phyloP scores from a whole-genome alignment of 2,797 vertebrate genomes.

The Bufotes viridis region DNA sequence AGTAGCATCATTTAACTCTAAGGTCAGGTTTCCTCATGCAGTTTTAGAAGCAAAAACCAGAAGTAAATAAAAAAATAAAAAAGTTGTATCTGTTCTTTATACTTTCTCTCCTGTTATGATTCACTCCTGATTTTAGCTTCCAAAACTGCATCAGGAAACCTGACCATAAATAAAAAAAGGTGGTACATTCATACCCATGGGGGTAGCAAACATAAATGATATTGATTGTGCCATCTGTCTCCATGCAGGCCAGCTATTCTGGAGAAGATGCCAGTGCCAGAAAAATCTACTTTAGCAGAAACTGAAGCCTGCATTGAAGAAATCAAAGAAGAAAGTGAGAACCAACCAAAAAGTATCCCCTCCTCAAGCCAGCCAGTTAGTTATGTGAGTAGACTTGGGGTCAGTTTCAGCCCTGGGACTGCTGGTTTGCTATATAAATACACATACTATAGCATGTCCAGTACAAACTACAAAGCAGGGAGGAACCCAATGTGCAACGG shows the following conservation, averaged over 20 bases:
- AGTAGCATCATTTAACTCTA: neutral
- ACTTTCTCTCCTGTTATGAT: no score
- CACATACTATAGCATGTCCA: no score
- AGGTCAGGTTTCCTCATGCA: no score
- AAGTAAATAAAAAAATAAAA: no score
- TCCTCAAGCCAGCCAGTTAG: constrained; percentile 47
- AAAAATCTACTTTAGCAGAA: constrained; percentile 70
- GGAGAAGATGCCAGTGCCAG: constrained; percentile 89
- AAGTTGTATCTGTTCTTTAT: no score
- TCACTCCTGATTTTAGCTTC: no score
- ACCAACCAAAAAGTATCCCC: neutral
- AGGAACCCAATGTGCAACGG: no score
- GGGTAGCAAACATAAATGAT: neutral
- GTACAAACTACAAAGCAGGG: no score
- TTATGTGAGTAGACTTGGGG: constrained; percentile 31
- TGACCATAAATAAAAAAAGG: neutral
- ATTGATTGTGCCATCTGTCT: neutral
- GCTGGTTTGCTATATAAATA: neutral
- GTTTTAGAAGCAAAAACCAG: no score
- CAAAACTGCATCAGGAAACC: no score
- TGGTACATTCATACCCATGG: neutral
- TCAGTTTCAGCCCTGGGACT: neutral
- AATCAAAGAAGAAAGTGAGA: constrained; percentile 64
- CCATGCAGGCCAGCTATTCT: constrained; percentile 82
- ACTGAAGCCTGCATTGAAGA: constrained; percentile 42